A percentile compares a stretch with the other conserved stretches of the same genome.
phyloP scores from a whole-genome alignment of 53 echinoderm and acorn worm genomes.

The Crossaster papposus region DNA sequence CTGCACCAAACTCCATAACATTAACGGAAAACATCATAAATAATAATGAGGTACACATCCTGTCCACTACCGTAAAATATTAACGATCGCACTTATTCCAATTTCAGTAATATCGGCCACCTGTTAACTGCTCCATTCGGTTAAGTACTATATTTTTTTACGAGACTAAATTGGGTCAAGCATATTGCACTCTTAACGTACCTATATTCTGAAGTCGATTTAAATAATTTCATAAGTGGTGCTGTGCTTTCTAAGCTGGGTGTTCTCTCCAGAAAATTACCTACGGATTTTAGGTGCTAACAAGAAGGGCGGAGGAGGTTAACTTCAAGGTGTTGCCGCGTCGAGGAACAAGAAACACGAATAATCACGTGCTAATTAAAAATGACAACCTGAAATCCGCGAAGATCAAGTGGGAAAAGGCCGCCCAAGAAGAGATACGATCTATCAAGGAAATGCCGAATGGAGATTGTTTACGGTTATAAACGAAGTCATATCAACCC shows the following conservation, averaged over 20 bases:
- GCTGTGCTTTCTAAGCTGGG: too few relatives aligned
- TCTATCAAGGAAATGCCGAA: neutral
- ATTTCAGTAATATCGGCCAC: too few relatives aligned
- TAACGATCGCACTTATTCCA: too few relatives aligned
- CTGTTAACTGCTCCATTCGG: too few relatives aligned
- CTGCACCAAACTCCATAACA: neutral
- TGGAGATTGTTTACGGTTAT: slow-evolving; percentile 10
- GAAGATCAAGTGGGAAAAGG: neutral
- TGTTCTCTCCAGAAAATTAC: too few relatives aligned
- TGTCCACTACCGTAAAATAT: too few relatives aligned
- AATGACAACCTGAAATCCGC: neutral
- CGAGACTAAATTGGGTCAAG: too few relatives aligned
- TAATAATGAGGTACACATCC: neutral
- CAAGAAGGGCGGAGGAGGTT: neutral
- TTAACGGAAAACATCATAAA: neutral
- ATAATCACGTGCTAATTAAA: neutral
- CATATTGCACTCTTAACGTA: too few relatives aligned
- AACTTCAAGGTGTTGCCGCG: neutral
- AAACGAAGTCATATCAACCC: neutral
- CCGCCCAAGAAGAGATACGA: neutral
- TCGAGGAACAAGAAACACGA: neutral
- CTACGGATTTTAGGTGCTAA: too few relatives aligned
- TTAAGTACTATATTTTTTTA: too few relatives aligned
- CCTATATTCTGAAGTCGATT: too few relatives aligned
- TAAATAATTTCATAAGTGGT: too few relatives aligned